phyloP scores from a whole-genome alignment of 2,113 vertebrate species.

The Empidonax traillii region DNA sequence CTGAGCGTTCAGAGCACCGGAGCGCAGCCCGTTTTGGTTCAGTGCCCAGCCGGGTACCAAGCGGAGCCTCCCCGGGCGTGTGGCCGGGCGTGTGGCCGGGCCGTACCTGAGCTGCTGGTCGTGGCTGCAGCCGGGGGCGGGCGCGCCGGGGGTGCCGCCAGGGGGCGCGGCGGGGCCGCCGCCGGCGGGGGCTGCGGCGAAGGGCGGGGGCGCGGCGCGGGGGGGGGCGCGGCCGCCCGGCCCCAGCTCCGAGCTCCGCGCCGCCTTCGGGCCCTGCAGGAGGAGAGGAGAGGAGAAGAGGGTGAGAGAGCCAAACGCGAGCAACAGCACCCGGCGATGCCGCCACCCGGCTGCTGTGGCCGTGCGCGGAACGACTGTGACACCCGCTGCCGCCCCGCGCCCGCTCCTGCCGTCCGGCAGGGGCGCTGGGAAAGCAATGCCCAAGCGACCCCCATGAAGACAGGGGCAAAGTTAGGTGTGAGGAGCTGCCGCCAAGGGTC shows the following conservation, averaged over 20 bases:
- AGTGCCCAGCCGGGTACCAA: fast-evolving
- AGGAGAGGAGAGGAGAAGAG: background rate
- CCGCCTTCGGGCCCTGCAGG: slow-evolving; percentile 9
- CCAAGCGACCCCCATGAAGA: fast-evolving
- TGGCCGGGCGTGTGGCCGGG: background rate
- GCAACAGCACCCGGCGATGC: fast-evolving
- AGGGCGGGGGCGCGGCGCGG: background rate
- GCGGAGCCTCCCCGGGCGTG: no score
- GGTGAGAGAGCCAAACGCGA: background rate
- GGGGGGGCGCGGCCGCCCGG: background rate
- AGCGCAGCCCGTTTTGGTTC: background rate
- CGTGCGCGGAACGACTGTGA: fast-evolving
- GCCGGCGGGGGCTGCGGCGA: background rate
- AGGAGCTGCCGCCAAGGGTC: background rate
- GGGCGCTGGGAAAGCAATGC: background rate
- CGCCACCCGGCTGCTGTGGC: background rate
- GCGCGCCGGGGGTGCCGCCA: background rate
- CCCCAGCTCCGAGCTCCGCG: background rate
- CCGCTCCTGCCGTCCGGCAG: background rate
- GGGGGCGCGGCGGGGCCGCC: slow-evolving; percentile 9
- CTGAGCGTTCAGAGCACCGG: background rate
- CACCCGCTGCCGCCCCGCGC: background rate
- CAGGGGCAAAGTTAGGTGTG: background rate
- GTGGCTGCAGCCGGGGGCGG: slow-evolving; percentile 68
- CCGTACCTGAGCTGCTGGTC: slow-evolving; percentile 78